Percentiles rank a stretch among this genome's conserved stretches.
Conservation (phyloP, 2,888 invertebrate species). For the Malthinus flaveolus region DNA sequence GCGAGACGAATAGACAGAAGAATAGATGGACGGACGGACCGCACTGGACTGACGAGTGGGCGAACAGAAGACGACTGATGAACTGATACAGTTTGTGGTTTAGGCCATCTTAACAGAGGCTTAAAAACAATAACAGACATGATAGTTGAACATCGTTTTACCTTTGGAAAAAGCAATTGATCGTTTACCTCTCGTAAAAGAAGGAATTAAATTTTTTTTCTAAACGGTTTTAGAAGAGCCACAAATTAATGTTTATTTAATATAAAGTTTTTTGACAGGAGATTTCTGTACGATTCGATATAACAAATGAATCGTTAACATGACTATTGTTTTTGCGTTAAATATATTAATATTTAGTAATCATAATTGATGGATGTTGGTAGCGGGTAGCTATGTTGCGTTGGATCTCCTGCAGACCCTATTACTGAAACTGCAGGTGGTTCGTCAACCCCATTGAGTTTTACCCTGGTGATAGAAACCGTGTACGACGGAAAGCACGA, state of each 20-base stretch:
- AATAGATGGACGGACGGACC: no score
- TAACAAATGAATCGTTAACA: constrained; percentile 41
- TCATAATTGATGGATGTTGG: constrained; percentile 53
- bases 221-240: background rate
- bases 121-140: no score
- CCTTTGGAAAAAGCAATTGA: no score
- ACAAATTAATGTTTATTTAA: constrained; percentile 26
- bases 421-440: constrained; percentile 52
- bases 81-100: no score
- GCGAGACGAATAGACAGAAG: no score
- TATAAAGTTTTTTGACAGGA: constrained; percentile 29
- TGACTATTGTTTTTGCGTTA: constrained; percentile 43
- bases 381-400: constrained; percentile 46
- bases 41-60: no score
- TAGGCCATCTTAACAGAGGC: no score
- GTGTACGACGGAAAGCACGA: constrained; percentile 24
- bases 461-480: constrained; percentile 19
- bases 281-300: constrained; percentile 20
- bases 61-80: no score
- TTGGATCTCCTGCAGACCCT: constrained; percentile 49
- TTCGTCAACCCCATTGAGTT: constrained; percentile 30
- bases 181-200: no score
- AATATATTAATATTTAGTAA: constrained; percentile 49
- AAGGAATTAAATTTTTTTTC: no score
- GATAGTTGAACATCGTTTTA: no score